These are phyloP conservation scores for Hippopotamus amphibius DNA, from an alignment of 2,113 vertebrate genomes.

Conservation along the genomic window DNA sequence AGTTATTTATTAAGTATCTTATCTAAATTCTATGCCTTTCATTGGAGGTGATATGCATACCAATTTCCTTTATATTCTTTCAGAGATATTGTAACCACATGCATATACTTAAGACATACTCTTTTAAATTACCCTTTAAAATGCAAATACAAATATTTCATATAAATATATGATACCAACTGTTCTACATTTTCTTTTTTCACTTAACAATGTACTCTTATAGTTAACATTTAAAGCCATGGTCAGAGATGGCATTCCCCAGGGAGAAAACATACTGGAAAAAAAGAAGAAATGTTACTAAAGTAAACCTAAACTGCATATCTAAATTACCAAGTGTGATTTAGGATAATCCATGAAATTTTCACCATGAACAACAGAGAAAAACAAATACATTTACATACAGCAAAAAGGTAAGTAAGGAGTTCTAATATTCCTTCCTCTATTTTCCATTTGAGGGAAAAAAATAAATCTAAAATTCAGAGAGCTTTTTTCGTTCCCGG, in stretches of 20 bases:
- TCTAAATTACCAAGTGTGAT: constrained; percentile 36
- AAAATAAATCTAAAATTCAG: background rate
- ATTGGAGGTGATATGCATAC: background rate
- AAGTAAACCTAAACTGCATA: background rate
- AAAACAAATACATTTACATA: constrained; percentile 6
- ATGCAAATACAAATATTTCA: constrained; percentile 23
- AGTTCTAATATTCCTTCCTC: constrained; percentile 6
- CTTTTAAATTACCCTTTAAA: constrained; percentile 43
- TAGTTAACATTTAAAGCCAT: background rate
- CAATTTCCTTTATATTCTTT: constrained; percentile 18
- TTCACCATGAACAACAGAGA: background rate
- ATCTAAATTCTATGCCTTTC: background rate
- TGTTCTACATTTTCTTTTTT: background rate
- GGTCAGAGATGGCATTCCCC: background rate
- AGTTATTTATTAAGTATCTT: background rate
- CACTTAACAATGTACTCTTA: constrained; percentile 1
- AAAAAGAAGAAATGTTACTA: constrained; percentile 36
- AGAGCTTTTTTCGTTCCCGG: background rate
- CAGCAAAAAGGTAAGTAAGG: background rate
- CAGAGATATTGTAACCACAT: constrained; percentile 10
- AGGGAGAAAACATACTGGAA: constrained; percentile 31
- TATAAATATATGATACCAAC: background rate
- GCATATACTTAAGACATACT: background rate
- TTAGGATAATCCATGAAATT: constrained; percentile 52
- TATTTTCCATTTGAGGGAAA: constrained; percentile 2